Evolutionary conservation across 2,888 invertebrate genomes (phyloP), one percentile per base, ranked within the genome.

Genomic region (Galeopsomyia nigrocyanea): DNA sequence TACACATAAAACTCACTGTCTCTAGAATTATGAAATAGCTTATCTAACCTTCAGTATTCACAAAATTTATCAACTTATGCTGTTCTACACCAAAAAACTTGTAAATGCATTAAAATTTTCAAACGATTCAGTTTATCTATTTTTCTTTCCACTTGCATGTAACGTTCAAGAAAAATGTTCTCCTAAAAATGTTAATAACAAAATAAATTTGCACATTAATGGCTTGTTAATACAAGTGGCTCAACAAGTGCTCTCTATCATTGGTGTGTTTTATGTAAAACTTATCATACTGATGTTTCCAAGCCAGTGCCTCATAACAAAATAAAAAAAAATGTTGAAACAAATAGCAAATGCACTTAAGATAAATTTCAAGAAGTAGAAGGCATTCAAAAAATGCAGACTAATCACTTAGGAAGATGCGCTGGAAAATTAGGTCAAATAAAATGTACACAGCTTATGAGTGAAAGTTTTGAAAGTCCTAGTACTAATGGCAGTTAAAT

Each of bases 391-490:
- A 75, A 75, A 70, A 75, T 75, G 72, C 55, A 64, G 13, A 61
- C 26, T 75, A 66, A 72, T 72, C 63, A 69, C 73, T 73, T 74
- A 51, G 60, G 55, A 68, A 73, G 63, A 73, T 39, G 49, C 76
- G 75, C 73, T 74, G 75, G 56, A 69, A 78, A 80, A 79, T 78
- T 77, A 70, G 80, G 79, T 78, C 80, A 77, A 77, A 78, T 77
- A 72, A 77, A 78, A 76, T 78, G 70, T 71, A 75, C 73, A 73
- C 49, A 68, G 70, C 69, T 77, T 70, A 68, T 73, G 68, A 76
- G 77, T 74, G 81, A 81, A 81, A 82, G 81, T 81, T 81, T 79
- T 78, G 73, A 74, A 79, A 80, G 78, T 80, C 78, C 74, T 73
- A 68, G 73, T 69, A 75, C 66, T 75, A 75, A 76, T 75, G 75